Conservation (phyloP, 23 tunicate genomes). For the Botrylloides violaceus region DNA sequence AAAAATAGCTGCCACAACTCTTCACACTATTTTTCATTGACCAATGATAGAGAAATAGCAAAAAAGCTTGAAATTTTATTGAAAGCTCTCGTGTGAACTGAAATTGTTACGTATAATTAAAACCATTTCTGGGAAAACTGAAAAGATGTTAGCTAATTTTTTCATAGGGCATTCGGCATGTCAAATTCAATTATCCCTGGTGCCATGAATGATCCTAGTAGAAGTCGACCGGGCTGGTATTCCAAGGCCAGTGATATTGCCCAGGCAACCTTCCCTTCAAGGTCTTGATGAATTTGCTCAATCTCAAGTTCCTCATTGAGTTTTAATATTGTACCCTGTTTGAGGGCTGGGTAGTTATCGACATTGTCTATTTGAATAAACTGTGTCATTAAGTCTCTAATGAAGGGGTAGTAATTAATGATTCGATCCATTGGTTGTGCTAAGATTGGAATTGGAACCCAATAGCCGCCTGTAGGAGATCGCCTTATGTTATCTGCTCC, state of each 20-base stretch:
- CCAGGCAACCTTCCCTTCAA: not conserved
- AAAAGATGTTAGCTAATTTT: no score
- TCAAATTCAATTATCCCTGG: constrained; percentile 1
- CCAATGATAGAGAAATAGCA: no score
- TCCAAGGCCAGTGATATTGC: not conserved
- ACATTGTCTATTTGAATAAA: not conserved
- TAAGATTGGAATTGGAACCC: constrained; percentile 13
- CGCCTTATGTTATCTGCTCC: constrained; percentile 9
- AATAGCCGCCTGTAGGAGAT: constrained; percentile 6
- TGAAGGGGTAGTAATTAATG: not conserved
- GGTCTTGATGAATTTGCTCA: not conserved
- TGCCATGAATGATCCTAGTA: not conserved
- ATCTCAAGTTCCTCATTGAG: not conserved
- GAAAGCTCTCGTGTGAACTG: no score
- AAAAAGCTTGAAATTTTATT: no score
- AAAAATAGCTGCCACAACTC: no score
- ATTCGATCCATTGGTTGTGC: not conserved
- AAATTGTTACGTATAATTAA: no score
- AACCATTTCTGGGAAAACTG: no score
- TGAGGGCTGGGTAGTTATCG: no score
- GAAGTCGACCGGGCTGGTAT: not conserved
- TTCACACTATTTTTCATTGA: no score
- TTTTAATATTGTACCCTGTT: constrained; percentile 5
- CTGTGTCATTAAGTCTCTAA: not conserved
- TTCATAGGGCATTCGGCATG: no score